These are phyloP conservation scores for Empis livida DNA, from an alignment of 2,888 invertebrate genomes.

Conservation along the genomic window DNA sequence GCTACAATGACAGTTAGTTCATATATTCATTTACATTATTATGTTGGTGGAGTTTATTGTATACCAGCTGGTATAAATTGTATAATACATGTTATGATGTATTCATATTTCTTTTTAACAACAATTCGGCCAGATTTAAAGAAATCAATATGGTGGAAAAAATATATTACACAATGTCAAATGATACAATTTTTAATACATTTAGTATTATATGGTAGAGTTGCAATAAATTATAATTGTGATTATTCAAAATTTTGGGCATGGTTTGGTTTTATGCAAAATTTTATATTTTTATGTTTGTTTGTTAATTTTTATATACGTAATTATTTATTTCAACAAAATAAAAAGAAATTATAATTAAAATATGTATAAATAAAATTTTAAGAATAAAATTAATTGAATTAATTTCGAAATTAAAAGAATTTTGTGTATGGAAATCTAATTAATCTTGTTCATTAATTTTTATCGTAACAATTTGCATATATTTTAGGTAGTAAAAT, in stretches of 20 bases:
- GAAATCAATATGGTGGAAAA: conserved; percentile 67
- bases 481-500: too few relatives aligned
- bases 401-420: too few relatives aligned
- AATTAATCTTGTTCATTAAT: too few relatives aligned
- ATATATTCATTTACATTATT: not conserved
- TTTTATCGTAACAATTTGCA: too few relatives aligned
- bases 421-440: too few relatives aligned
- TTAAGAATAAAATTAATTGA: too few relatives aligned
- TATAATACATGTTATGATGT: conserved; percentile 71
- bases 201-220: too few relatives aligned
- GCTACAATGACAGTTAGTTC: not conserved
- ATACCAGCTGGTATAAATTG: conserved; percentile 54
- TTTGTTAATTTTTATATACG: not conserved
- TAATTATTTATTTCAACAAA: not conserved
- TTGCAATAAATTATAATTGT: conserved; percentile 39
- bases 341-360: too few relatives aligned
- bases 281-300: conserved; percentile 20
- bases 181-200: conserved; percentile 48
- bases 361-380: too few relatives aligned
- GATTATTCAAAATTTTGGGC: conserved; percentile 43
- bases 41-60: conserved; percentile 48
- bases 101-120: conserved; percentile 63
- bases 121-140: conserved; percentile 56
- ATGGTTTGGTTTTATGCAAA: conserved; percentile 47
- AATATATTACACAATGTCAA: conserved; percentile 68